phyloP scores from a whole-genome alignment of 2,888 invertebrate species.

The Synergus laeviventris region DNA sequence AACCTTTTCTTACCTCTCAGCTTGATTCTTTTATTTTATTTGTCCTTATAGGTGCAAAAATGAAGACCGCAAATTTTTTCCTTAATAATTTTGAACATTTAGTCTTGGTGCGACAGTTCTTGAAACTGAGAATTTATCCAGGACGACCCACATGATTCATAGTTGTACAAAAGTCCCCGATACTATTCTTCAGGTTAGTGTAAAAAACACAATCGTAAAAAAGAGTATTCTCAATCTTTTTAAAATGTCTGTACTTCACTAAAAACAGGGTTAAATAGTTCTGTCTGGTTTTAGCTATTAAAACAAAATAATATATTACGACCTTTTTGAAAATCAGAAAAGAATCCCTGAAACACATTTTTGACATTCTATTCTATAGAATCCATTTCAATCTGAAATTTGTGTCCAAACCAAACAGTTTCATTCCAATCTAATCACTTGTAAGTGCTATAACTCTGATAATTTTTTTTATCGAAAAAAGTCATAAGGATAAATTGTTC shows the following conservation, averaged over 20 bases:
- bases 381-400: no score
- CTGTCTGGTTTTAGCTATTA: no score
- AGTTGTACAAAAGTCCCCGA: constrained; percentile 56
- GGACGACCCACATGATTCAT: constrained; percentile 67
- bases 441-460: no score
- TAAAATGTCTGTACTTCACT: neutral
- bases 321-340: neutral
- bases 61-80: constrained; percentile 7
- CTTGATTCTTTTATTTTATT: neutral
- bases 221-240: neutral
- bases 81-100: constrained; percentile 35
- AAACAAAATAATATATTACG: neutral
- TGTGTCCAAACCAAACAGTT: no score
- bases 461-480: no score
- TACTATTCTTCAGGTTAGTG: constrained; percentile 55
- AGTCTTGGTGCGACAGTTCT: constrained; percentile 67
- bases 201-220: neutral
- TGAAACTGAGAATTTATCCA: constrained; percentile 47
- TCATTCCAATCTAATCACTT: no score
- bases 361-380: no score
- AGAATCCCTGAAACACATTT: no score
- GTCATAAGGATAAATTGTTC: no score
- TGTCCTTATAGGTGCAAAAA: neutral
- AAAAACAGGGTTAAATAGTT: neutral
- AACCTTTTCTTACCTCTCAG: neutral